Conservation (phyloP, 2,888 invertebrate species). For the Limnephilus auricula region DNA sequence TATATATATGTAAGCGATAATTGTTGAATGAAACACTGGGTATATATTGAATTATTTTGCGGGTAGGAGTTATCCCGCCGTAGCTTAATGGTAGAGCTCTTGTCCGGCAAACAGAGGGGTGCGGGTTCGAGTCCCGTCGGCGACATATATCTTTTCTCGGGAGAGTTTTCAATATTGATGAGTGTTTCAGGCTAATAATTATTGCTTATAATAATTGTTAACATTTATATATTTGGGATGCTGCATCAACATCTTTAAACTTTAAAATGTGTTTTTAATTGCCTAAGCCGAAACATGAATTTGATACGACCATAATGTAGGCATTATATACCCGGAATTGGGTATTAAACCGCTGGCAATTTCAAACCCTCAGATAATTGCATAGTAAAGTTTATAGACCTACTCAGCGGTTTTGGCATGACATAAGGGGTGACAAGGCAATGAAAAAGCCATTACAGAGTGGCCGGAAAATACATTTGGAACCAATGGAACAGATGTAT, state of each 20-base stretch:
- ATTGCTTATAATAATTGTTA: too few relatives aligned
- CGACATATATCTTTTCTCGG: too few relatives aligned
- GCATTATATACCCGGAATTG: background rate
- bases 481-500: background rate
- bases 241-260: background rate
- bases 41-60: too few relatives aligned
- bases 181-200: too few relatives aligned
- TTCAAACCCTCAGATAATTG: constrained; percentile 8
- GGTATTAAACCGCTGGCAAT: background rate
- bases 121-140: too few relatives aligned
- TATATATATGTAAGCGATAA: too few relatives aligned
- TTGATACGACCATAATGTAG: constrained; percentile 3
- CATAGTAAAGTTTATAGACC: constrained; percentile 3
- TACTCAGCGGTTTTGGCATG: background rate
- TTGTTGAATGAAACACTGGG: too few relatives aligned
- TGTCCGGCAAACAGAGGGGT: too few relatives aligned
- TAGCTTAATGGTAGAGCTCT: too few relatives aligned
- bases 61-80: too few relatives aligned
- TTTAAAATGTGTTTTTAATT: background rate
- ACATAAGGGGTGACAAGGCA: background rate
- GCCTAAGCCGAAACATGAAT: background rate
- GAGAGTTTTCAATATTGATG: too few relatives aligned
- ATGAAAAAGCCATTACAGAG: background rate
- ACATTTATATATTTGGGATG: background rate
- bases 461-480: background rate